Base-by-base conservation (phyloP, 2,113 vertebrate species). In the Gorsachius goisagi region DNA sequence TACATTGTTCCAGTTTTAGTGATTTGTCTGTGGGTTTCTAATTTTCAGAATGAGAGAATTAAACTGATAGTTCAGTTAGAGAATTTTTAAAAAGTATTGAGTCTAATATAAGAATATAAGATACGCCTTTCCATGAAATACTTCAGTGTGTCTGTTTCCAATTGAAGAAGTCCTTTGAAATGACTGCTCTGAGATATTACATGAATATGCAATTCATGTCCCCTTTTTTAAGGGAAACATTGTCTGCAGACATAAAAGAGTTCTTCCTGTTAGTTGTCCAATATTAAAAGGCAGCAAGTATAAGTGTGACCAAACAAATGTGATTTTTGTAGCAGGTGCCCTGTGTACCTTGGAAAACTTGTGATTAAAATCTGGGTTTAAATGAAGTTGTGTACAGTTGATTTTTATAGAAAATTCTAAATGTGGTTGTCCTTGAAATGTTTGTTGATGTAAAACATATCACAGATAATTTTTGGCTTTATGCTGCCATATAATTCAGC, bases 131-230 rank as follows among this genome's bases (percentile, higher is more conserved):
- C 73, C 60, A 12, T 64, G 14, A 63, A 93, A 47, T 86, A 49
- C 64, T 94, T 80, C 15, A 37, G 37, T 20, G 23, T 90, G 88
- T 71, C 95, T 96, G 95, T 82, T 96, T 94, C 84, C 76, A 97
- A 72, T 92, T 66, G 92, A 67, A 86, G 85, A 53, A 90, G 56
- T 50, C 23, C 76, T 95, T 93, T 95, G 92, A 90, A 96, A 81
- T 56, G 80, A 81, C 69, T 94, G 50, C 79, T 80, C 72, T 41
- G 67, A 83, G 75, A 77, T 80, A 49, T 15, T 77, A 52, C 89
- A 92, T 80, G 86, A 89, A 77, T 95, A 80, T 86, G 63, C 59
- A 95, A 44, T 84, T 85, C 52, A 6, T 67, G 59, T 74, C 56
- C 60, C 11, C 52, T 33, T 94, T 78, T 80, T 68, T 32, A 74